Conservation (phyloP, 2,797 vertebrate genomes). For the Loris lydekkerianus region DNA sequence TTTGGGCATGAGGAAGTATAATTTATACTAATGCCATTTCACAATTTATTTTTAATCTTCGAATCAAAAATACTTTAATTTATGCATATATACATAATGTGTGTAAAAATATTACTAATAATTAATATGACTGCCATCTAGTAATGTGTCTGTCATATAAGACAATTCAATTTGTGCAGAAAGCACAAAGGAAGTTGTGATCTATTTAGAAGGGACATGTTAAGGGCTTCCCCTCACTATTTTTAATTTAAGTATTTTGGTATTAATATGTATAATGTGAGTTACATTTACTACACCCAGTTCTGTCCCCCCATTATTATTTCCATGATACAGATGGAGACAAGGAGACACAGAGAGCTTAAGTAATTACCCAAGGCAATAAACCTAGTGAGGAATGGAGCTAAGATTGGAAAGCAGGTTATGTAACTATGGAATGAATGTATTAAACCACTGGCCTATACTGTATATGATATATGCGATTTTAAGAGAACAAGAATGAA, state of each 20-base stretch:
- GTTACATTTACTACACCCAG: conserved; percentile 15
- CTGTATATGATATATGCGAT: neutral
- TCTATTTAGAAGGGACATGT: conserved; percentile 24
- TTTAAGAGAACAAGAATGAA: neutral
- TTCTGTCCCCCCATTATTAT: neutral
- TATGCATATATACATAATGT: conserved; percentile 25
- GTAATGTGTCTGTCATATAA: neutral
- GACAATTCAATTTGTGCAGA: neutral
- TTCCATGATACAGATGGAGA: neutral
- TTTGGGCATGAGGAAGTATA: conserved; percentile 1
- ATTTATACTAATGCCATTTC: conserved; percentile 56
- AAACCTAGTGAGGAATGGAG: neutral
- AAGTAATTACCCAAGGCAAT: neutral
- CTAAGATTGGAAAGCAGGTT: neutral
- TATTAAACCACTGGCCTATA: neutral
- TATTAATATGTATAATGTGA: neutral
- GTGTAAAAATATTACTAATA: conserved; percentile 24
- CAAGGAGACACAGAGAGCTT: neutral
- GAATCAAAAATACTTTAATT: conserved; percentile 49
- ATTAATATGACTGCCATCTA: neutral
- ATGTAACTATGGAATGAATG: neutral
- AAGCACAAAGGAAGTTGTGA: neutral
- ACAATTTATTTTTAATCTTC: conserved; percentile 60
- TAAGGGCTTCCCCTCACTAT: neutral
- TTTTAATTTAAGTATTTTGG: neutral